These are phyloP conservation scores for Lucilia cuprina DNA, from an alignment of 1,140 invertebrate species.

Conservation along the genomic window DNA sequence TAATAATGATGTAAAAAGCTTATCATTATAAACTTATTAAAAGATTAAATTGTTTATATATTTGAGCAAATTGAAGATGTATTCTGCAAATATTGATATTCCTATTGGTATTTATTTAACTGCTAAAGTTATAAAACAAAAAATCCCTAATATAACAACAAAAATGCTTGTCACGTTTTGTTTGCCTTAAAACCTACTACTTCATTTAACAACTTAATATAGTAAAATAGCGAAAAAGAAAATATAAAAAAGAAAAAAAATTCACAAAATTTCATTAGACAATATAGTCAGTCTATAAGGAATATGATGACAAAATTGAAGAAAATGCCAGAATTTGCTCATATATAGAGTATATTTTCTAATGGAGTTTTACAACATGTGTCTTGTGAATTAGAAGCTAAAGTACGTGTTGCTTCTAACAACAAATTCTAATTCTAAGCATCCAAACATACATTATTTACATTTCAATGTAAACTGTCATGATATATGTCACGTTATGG, in stretches of 20 bases:
- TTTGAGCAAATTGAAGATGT: neutral
- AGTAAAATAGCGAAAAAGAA: neutral
- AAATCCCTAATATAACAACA: neutral
- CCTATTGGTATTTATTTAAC: neutral
- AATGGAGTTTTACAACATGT: neutral
- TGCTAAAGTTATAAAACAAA: neutral
- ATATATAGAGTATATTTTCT: too few species aligned
- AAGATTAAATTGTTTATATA: neutral
- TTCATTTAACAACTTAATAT: slow-evolving; percentile 18
- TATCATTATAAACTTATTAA: neutral
- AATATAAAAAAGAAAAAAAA: too few species aligned
- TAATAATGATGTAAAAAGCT: neutral
- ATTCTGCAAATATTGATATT: neutral
- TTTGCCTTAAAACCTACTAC: slow-evolving; percentile 4
- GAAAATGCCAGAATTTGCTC: neutral
- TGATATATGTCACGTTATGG: slow-evolving; percentile 12
- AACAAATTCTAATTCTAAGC: neutral
- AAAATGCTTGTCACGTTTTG: neutral
- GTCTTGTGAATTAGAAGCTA: neutral
- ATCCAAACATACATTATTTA: neutral
- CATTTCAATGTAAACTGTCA: slow-evolving; percentile 3
- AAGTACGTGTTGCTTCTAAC: neutral
- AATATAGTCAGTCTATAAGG: neutral
- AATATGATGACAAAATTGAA: neutral
- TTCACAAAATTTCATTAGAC: neutral